Evolutionary conservation across 2,113 vertebrate genomes (phyloP).

Genomic region (Xiphophorus couchianus): DNA sequence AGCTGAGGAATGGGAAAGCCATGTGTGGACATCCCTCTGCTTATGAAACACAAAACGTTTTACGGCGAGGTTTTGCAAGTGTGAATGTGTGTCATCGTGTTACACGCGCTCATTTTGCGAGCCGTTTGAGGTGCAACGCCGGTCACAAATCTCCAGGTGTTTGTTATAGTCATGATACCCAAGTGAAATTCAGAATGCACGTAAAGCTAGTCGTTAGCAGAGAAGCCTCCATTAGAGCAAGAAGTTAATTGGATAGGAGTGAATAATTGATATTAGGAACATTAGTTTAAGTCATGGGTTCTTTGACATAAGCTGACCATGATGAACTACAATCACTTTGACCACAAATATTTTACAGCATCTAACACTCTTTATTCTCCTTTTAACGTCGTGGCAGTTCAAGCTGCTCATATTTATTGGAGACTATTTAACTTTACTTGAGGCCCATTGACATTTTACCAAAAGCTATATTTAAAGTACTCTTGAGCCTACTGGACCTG

Average conservation of each 20-base stretch:
- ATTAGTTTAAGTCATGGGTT: too few relatives aligned
- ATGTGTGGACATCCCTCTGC: constrained; percentile 34
- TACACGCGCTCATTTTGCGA: constrained; percentile 5
- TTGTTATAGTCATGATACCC: not conserved
- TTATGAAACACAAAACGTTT: constrained; percentile 34
- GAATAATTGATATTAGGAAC: not conserved
- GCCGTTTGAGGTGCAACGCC: not conserved
- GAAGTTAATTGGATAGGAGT: not conserved
- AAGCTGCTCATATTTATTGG: constrained; percentile 12
- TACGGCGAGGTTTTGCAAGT: constrained; percentile 6
- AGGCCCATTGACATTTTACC: constrained; percentile 38
- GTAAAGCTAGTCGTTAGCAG: not conserved
- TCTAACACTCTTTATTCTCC: not conserved
- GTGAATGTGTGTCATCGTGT: not conserved
- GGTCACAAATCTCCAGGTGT: constrained; percentile 1
- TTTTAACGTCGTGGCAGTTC: constrained; percentile 10
- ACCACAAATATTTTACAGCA: not conserved
- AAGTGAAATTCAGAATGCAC: not conserved
- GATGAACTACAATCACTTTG: too few relatives aligned
- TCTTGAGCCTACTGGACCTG: constrained; percentile 2
- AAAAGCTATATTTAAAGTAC: constrained; percentile 22
- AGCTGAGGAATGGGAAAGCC: constrained; percentile 32
- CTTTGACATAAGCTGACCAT: too few relatives aligned
- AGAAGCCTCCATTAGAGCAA: not conserved
- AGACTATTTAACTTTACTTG: constrained; percentile 17